Evolutionary conservation across 2,797 vertebrate genomes (phyloP), one percentile per base, ranked within the genome.

Genomic region (Mycteria americana): DNA sequence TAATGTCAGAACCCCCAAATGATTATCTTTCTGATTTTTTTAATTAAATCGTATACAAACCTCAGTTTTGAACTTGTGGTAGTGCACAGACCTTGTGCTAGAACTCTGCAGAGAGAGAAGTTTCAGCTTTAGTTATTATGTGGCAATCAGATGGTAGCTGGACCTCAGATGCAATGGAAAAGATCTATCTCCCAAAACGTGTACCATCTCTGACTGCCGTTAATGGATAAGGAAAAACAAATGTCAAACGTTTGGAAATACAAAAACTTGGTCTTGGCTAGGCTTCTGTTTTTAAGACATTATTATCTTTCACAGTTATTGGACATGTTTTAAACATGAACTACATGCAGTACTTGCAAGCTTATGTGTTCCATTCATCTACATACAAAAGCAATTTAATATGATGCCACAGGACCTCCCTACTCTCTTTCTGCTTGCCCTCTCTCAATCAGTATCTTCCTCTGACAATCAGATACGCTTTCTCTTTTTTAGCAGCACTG

Each of bases 1-100:
- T 99, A 97, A 97, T 91, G 39, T 80, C 54, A 72, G 39, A 94
- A 80, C 4, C 1, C 2, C 11, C 37, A 84, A 63, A 54, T 76
- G 16, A 45, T 27, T 88, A 4, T 63, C 8, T 80, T 45, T 9
- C 1, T n/a, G 2, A 30, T n/a, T 85, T 84, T 7, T 59, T 17
- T 59, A 64, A 63, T 67, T 43, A 54, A 79, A 67, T 74, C 11
- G 21, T 81, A 3, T 25, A 15, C 15, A 88, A 51, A n/a, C 51
- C 30, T 91, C 11, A 5, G 11, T 31, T 88, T 77, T 77, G 59
- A 45, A 39, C 23, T 39, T 43, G 30, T 63, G 19, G 28, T 64
- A 60, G 13, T 25, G n/a, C 22, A 33, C 22, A 64, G 37, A 45
- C 24, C 30, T 73, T 45, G 6, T 48, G 33, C 21, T 35, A 54